These are phyloP conservation scores for Aphelocoma coerulescens DNA, from an alignment of 2,113 vertebrate species.

Conservation along the genomic window DNA sequence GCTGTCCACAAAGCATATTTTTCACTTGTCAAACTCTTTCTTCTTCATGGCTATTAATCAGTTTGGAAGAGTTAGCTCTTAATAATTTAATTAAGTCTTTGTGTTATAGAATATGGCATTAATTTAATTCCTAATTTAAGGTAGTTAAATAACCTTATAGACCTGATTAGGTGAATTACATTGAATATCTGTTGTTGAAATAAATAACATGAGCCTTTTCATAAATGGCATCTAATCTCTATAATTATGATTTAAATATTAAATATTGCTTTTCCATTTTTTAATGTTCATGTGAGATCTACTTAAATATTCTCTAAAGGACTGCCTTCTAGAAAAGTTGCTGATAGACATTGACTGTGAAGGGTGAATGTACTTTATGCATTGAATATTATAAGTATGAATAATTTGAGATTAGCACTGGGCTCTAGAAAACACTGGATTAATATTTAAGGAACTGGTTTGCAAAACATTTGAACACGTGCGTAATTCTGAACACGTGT, in stretches of 20 bases:
- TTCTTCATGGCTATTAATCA: slow-evolving; percentile 15
- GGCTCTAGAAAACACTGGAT: background rate
- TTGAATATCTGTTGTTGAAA: background rate
- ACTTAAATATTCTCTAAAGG: background rate
- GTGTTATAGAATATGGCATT: slow-evolving; percentile 11
- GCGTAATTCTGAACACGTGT: background rate
- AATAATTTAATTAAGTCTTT: slow-evolving; percentile 38
- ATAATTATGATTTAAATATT: background rate
- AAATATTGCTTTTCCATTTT: background rate
- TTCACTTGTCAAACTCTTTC: background rate
- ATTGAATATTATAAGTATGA: background rate
- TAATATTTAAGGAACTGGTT: background rate
- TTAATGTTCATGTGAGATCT: background rate
- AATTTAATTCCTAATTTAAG: slow-evolving; percentile 44
- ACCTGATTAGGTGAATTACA: slow-evolving; percentile 18
- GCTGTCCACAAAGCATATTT: background rate
- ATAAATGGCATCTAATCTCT: background rate
- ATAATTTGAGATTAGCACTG: background rate
- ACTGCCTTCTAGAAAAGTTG: background rate
- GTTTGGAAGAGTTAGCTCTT: background rate
- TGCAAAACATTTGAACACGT: background rate
- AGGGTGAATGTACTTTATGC: background rate
- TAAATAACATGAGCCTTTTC: background rate
- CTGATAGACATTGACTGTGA: background rate
- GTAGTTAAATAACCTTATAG: slow-evolving; percentile 22